Evolutionary conservation across 2,797 vertebrate genomes (phyloP).

Genomic region (Aplochiton taeniatus): DNA sequence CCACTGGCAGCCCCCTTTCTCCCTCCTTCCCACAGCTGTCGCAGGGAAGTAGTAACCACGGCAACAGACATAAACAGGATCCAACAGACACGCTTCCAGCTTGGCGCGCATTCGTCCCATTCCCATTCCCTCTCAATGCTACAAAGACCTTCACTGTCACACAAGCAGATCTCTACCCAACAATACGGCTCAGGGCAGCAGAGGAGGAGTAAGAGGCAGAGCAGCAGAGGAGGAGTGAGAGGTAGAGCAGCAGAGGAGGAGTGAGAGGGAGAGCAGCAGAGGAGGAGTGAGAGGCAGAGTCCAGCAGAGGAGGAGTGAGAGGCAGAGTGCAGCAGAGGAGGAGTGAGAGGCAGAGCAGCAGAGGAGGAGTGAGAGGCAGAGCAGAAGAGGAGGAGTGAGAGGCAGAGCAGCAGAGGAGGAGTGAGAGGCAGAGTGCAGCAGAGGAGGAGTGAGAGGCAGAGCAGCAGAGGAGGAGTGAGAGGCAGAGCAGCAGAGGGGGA

Average conservation of each 20-base stretch:
- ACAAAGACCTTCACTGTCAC: slow-evolving; percentile 64
- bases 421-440: not conserved
- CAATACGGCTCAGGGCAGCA: too few species aligned
- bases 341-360: not conserved
- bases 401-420: not conserved
- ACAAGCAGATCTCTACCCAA: slow-evolving; percentile 17
- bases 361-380: too few species aligned
- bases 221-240: not conserved
- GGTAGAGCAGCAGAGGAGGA: too few species aligned
- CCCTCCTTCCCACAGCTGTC: slow-evolving; percentile 30
- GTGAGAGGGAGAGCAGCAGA: too few species aligned
- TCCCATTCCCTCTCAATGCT: slow-evolving; percentile 38
- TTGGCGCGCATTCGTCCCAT: not conserved
- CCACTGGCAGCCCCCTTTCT: slow-evolving; percentile 25
- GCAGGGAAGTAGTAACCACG: slow-evolving; percentile 48
- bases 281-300: too few species aligned
- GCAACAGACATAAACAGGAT: slow-evolving; percentile 77
- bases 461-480: not conserved
- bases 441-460: not conserved
- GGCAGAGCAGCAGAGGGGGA: not conserved
- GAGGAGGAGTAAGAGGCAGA: not conserved
- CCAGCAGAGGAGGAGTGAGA: slow-evolving; percentile 25
- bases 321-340: slow-evolving; percentile 12
- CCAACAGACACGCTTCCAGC: slow-evolving; percentile 60
- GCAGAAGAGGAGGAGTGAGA: slow-evolving; percentile 28